Conservation (phyloP, 2,888 invertebrate species). For the Epistrophella euchroma region DNA sequence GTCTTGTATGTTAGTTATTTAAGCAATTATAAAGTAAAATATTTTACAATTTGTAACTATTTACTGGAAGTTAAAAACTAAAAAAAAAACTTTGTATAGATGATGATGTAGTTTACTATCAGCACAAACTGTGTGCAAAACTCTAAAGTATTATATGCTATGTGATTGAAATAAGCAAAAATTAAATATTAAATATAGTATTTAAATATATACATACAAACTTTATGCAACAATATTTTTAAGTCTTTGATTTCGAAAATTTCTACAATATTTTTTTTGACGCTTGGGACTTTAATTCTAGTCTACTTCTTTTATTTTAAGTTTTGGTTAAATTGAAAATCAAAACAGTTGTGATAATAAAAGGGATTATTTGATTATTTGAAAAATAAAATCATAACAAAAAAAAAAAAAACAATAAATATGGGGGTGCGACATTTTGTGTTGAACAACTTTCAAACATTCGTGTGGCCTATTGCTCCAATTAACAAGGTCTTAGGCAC, state of each 20-base stretch:
- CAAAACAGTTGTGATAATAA: too few relatives aligned
- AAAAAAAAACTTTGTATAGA: constrained; percentile 2
- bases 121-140: constrained; percentile 55
- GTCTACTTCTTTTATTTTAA: too few relatives aligned
- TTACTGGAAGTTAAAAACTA: constrained; percentile 46
- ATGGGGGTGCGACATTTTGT: too few relatives aligned
- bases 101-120: constrained; percentile 30
- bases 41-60: constrained; percentile 67
- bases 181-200: constrained; percentile 26
- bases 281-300: too few relatives aligned
- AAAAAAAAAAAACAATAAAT: too few relatives aligned
- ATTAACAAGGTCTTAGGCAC: too few relatives aligned
- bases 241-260: neutral
- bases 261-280: too few relatives aligned
- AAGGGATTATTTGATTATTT: too few relatives aligned
- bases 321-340: too few relatives aligned
- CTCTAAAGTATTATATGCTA: constrained; percentile 65
- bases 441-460: too few relatives aligned
- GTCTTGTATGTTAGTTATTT: constrained; percentile 40
- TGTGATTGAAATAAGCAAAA: constrained; percentile 62
- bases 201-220: constrained; percentile 64
- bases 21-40: constrained; percentile 36
- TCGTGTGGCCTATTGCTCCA: too few relatives aligned
- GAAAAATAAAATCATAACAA: too few relatives aligned
- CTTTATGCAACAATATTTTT: constrained; percentile 45